Evolutionary conservation across 1,140 invertebrate genomes (phyloP), one percentile per base, ranked within the genome.

Genomic region (honey bee (Apis mellifera)): DNA sequence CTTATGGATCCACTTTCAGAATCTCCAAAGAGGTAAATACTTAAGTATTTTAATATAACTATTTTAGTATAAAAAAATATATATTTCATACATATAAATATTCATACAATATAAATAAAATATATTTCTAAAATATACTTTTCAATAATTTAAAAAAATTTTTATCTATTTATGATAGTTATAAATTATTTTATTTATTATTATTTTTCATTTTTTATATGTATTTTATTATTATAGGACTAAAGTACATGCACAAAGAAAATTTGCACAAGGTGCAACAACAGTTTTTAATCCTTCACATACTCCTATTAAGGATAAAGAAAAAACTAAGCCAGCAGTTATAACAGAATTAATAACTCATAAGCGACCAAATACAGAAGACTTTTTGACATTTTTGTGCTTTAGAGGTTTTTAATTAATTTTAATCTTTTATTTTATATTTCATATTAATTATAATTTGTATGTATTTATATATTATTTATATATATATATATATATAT

Each of bases 301-400:
- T 73, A 95, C 95, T 57, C 94, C 96, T 15, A 94, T 96, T 0
- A 96, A 96, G 87, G 95, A 95, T 86, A 94, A 95, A 84, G 94
- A 96, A 77, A 94, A 94, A 88, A 71, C 91, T 64, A 90, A 95
- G 89, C 89, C 94, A 89, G 50, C 94, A 90, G 85, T 94, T 82
- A 90, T 95, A 84, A 93, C 94, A 65, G 95, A 96, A 89, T 94
- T 95, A 81, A 93, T 96, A 86, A 96, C 96, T 62, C 95, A 96
- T 69, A 96, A 96, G 90, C 94, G 96, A 87, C 97, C 97, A 54
- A 98, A 98, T 87, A 98, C 98, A 9, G 97, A 98, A 95, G 97
- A 98, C 93, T 98, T 98, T 91, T 91, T 98, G 42, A 98, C 97
- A 83, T 98, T 98, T 92, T 94, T 98, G 9, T 98, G 98, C 93